Percentiles rank a stretch among this genome's conserved stretches.
Conservation (phyloP, 1,140 invertebrate species). For the Lasaia peninsularis region DNA sequence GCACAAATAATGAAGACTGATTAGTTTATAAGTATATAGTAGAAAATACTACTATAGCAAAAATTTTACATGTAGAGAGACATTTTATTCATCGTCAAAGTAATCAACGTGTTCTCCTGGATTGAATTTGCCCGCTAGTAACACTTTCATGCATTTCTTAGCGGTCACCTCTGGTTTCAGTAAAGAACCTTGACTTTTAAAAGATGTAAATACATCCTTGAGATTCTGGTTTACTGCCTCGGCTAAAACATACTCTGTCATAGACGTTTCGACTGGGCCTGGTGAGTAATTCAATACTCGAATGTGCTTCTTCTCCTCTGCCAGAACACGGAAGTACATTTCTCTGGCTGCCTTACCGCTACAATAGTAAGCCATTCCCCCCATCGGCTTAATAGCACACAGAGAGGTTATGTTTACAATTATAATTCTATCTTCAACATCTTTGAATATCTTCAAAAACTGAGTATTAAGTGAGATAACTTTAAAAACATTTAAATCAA, state of each 20-base stretch:
- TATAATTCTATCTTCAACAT: constrained; percentile 64
- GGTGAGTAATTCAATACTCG: constrained; percentile 94
- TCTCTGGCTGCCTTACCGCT: constrained; percentile 94
- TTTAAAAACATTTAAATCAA: constrained; percentile 88
- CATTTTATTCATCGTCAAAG: constrained; percentile 81
- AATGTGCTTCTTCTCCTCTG: constrained; percentile 86
- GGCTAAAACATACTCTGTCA: constrained; percentile 84
- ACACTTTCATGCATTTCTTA: constrained; percentile 83
- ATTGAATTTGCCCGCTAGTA: constrained; percentile 85
- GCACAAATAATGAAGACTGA: constrained; percentile 37
- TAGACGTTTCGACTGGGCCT: constrained; percentile 94
- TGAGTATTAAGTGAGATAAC: constrained; percentile 86
- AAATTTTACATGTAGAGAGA: constrained; percentile 24
- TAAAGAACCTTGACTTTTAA: constrained; percentile 79
- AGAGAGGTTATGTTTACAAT: constrained; percentile 95
- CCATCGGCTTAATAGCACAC: constrained; percentile 86
- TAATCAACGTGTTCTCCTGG: constrained; percentile 93
- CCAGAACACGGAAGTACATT: constrained; percentile 93
- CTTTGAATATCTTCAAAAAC: constrained; percentile 84
- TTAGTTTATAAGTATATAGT: constrained; percentile 1
- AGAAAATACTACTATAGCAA: constrained; percentile 11
- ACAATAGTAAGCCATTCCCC: constrained; percentile 89
- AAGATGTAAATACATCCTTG: constrained; percentile 79
- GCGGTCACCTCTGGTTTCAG: constrained; percentile 88
- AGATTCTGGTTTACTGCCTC: constrained; percentile 79